A percentile compares a stretch with the other conserved stretches of the same genome.
phyloP scores from a whole-genome alignment of 2,888 invertebrate species.

The Tenthredo scrophulariae region DNA sequence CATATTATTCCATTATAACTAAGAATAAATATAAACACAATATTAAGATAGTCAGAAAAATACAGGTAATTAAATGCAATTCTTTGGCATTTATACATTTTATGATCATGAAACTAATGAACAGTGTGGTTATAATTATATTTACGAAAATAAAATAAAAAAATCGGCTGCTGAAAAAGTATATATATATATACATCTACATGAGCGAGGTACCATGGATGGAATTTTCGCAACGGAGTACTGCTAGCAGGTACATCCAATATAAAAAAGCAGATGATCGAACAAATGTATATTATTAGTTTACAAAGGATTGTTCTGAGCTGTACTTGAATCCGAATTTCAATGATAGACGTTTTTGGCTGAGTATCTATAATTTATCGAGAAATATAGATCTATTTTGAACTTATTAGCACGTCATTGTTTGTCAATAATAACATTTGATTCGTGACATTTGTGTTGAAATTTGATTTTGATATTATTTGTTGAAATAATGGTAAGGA shows the following conservation, averaged over 20 bases:
- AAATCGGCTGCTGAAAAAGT: conserved; percentile 17
- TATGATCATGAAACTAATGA: conserved; percentile 28
- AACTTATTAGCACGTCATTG: neutral
- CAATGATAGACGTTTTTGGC: neutral
- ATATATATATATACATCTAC: conserved; percentile 15
- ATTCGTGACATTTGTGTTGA: conserved; percentile 12
- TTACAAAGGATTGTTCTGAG: neutral
- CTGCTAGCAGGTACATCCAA: neutral
- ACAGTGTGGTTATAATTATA: conserved; percentile 12
- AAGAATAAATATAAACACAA: conserved; percentile 42
- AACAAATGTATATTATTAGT: neutral
- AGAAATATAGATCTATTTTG: neutral
- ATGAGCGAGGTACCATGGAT: conserved; percentile 28
- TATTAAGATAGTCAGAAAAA: conserved; percentile 30
- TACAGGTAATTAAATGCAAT: conserved; percentile 73
- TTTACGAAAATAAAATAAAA: conserved; percentile 18
- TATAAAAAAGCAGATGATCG: neutral
- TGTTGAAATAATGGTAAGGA: neutral
- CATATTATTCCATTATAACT: conserved; percentile 22
- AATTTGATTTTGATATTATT: neutral
- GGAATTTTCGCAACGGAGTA: neutral
- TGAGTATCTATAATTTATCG: neutral
- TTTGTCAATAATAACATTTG: neutral
- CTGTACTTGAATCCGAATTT: neutral
- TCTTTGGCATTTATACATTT: conserved; percentile 73